Evolutionary conservation across 2,888 invertebrate genomes (phyloP), one percentile per base, ranked within the genome.

Genomic region (Tethea ocularis): DNA sequence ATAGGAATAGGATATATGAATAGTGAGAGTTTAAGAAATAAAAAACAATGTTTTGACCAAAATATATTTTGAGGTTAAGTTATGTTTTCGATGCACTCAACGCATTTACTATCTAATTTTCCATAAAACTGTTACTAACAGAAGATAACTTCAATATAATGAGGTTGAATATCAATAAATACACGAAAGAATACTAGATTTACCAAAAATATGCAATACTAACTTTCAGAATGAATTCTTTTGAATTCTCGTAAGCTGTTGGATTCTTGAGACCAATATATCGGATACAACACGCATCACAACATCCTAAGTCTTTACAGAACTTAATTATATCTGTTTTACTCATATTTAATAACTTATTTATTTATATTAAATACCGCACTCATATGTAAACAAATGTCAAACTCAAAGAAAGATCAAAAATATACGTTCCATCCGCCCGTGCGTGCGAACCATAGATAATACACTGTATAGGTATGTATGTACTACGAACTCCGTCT

Each of bases 231-330:
- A 94, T 84, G 58, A 84, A 92, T 63, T 88, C 80, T 23, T 89
- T 81, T 20, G 93, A 78, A 71, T 95, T 87, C 60, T 90, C 88
- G 72, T 94, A 96, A 56, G 93, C 92, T 51, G 87, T 87, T 0
- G 94, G 91, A 60, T 89, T 93, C 69, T 93, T 94, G 4, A 94
- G 88, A 54, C 95, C 95, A 29, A 95, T 76, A 78, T 95, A 96
- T n/a, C 97, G 93, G 59, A 96, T 83, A 67, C 95, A 94, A 73
- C 97, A 97, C 13, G 94, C 87, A 57, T 94, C 90, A 72, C 97
- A 97, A 70, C 96, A 96, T 0, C 95, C 95, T 52, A 93, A 80
- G 7, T 89, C 86, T 61, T 89, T 91, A 57, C 95, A 89, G 66
- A 87, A 87, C 57, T 92, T 84, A 59, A 91, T 90, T 60, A 95